Evolutionary conservation across 2,113 vertebrate species (phyloP), one percentile per base, ranked within the genome.

Genomic region (Chrysemys picta): DNA sequence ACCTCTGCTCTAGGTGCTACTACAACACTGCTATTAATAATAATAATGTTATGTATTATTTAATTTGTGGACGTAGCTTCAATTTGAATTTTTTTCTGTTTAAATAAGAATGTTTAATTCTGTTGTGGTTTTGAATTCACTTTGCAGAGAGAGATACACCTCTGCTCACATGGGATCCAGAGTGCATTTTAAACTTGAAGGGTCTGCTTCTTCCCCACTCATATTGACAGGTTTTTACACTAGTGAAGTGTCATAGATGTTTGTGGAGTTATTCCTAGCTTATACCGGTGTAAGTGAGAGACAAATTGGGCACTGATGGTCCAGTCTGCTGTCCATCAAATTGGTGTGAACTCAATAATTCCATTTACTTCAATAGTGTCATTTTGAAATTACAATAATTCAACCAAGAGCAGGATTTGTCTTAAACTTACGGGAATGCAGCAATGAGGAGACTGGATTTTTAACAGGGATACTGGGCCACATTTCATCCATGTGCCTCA

Each of bases 371-470:
- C 85, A 84, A 11, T 82, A 69, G 4, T 65, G 17, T 92, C 84
- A 56, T 29, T 53, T 92, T 57, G 82, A 82, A 87, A 82, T 80
- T 4, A 79, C 27, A 85, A 27, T 92, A 82, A 19, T 75, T 62
- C 50, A 93, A 11, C 19, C 47, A 89, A 93, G 47, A 94, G 79
- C 50, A 81, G 85, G 79, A 85, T 88, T 45, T 89, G 82, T 87
- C 50, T 90, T 84, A 89, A 95, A 83, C 54, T 91, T 54, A 95
- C 50, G 89, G 87, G 13, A 38, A 42, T 52, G 19, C 56, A 72
- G 76, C 81, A 89, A 52, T 90, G 42, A 31, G 79, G 31, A 1
- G 2, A 31, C 59, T 88, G 80, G 47, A 53, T 95, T 94, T 95
- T 94, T 88, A 84, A 57, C 27, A 91, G 49, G 35, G 91, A 35